A percentile compares a stretch with the other conserved stretches of the same genome.
phyloP scores from a whole-genome alignment of 2,888 invertebrate genomes.

The Caenorhabditis plicata region DNA sequence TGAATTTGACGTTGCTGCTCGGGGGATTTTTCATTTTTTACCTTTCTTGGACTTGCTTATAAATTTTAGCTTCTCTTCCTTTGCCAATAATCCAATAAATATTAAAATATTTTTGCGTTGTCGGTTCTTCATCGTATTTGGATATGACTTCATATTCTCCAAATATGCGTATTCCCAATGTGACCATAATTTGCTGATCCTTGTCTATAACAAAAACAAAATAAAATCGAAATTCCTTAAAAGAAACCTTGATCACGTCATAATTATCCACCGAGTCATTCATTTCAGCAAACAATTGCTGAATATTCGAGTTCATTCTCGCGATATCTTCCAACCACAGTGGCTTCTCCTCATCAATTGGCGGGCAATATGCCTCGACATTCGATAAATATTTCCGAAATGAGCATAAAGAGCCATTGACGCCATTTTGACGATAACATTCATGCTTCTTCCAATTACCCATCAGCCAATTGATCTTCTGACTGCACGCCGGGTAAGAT shows the following conservation, averaged over 20 bases:
- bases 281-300: neutral
- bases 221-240: conserved; percentile 5
- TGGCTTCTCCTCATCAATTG: conserved; percentile 25
- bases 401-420: conserved; percentile 62
- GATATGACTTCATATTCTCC: conserved; percentile 12
- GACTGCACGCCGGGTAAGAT: neutral
- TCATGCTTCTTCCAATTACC: neutral
- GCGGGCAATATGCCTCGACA: conserved; percentile 68
- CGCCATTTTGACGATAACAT: conserved; percentile 3
- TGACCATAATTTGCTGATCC: conserved; percentile 64
- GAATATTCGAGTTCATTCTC: neutral
- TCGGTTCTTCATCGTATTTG: conserved; percentile 11
- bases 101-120: conserved; percentile 64
- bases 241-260: conserved; percentile 8
- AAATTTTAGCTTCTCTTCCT: conserved; percentile 67
- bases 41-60: conserved; percentile 67
- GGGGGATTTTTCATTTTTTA: too few species aligned
- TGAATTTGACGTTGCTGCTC: too few species aligned
- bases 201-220: conserved; percentile 8
- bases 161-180: conserved; percentile 18
- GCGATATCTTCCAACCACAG: neutral
- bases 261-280: conserved; percentile 1
- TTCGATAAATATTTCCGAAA: conserved; percentile 67
- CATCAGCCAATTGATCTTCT: neutral
- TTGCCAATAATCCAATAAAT: conserved; percentile 68